These are phyloP conservation scores for Fabriciana adippe DNA, from an alignment of 2,888 invertebrate genomes.

Conservation along the genomic window DNA sequence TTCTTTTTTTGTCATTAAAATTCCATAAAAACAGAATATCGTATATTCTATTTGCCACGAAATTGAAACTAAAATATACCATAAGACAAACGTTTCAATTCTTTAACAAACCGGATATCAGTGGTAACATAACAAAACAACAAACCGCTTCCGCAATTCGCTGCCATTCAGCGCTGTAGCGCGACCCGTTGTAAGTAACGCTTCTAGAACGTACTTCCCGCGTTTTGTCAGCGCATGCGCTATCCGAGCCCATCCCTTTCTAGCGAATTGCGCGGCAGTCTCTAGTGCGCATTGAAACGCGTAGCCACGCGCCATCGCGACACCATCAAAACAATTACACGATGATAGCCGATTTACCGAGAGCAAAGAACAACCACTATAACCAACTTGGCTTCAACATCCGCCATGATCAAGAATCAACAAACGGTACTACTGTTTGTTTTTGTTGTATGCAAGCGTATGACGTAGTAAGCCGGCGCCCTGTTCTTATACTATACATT, in stretches of 20 bases:
- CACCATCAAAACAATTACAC: conserved; percentile 52
- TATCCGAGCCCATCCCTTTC: conserved; percentile 57
- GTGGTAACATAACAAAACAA: conserved; percentile 27
- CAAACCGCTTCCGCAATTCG: conserved; percentile 34
- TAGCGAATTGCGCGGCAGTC: conserved; percentile 71
- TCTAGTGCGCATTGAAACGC: conserved; percentile 62
- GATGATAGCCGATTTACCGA: conserved; percentile 70
- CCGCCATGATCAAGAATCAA: conserved; percentile 47
- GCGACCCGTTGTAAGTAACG: conserved; percentile 40
- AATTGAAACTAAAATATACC: too few relatives aligned
- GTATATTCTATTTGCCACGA: too few relatives aligned
- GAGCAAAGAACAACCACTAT: conserved; percentile 54
- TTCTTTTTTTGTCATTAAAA: too few relatives aligned
- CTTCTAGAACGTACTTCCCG: conserved; percentile 76
- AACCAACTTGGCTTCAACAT: conserved; percentile 44
- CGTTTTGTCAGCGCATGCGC: conserved; percentile 73
- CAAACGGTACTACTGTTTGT: conserved; percentile 61
- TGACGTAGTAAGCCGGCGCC: conserved; percentile 52
- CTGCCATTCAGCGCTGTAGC: conserved; percentile 37
- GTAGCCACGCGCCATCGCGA: conserved; percentile 55
- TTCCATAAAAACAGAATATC: too few relatives aligned
- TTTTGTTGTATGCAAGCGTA: conserved; percentile 54
- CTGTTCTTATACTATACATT: conserved; percentile 25
- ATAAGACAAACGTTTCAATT: neutral
- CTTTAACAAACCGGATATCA: neutral